Base-by-base conservation (phyloP, 2,797 vertebrate species). In the Erethizon dorsatum region DNA sequence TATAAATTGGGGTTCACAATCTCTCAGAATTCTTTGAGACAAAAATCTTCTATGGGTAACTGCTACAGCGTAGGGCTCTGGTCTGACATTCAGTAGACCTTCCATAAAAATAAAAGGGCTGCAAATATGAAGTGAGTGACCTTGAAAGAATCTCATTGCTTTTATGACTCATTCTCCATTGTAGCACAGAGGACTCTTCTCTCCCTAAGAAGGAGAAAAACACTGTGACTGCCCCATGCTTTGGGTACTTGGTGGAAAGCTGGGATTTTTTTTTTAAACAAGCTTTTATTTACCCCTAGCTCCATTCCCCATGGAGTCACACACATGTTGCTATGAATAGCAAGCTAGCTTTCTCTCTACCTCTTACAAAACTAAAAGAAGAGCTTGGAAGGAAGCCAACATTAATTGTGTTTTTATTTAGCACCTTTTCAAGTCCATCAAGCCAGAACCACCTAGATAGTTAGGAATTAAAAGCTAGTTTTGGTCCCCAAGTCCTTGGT, bases 401-500 rank as follows among this genome's bases (percentile, higher is more conserved):
- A 75, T 92, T 80, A 97, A 96, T 96, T 96, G n/a, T 91, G 50
- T 88, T 97, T 95, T 96, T 93, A 96, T 97, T 96, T 97, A 92
- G 77, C 54, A 75, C 80, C 17, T 96, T 95, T 59, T 97, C 41
- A 92, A 96, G 73, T 92, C 67, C 88, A 71, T 92, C 86, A 95
- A 84, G 59, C 83, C 82, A 94, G 56, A 96, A 82, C 75, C 45
- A 91, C 92, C 75, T 83, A 96, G 84, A 37, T 2, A 85, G 31
- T 56, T 95, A 78, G 82, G 45, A 96, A 90, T 90, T 97, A 87
- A 92, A 97, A 90, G 83, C 1, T 83, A 94, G 79, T 50, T 67
- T 92, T 73, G 71, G 33, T 33, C 69, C 31, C 67, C 14, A 85
- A n/a, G 47, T 85, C 45, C 33, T 95, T 97, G 65, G 52, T 59